Conservation (phyloP, 1,140 invertebrate species). For the Gryon sp. region DNA sequence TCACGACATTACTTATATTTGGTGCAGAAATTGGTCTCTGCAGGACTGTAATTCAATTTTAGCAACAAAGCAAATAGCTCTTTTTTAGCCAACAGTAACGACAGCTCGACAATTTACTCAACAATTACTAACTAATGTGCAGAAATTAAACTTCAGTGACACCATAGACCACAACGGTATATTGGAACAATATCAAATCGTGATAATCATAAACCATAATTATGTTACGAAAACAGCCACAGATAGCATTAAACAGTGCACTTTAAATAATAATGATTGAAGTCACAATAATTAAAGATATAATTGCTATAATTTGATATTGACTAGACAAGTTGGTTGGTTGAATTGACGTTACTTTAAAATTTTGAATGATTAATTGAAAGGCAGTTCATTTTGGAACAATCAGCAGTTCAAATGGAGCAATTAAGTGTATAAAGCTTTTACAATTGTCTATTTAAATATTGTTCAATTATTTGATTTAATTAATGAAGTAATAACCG, state of each 20-base stretch:
- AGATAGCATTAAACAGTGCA: slow-evolving; percentile 4
- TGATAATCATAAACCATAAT: slow-evolving; percentile 23
- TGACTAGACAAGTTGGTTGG: not conserved
- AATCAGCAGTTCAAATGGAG: not conserved
- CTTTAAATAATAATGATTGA: slow-evolving; percentile 15
- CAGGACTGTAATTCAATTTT: too few relatives aligned
- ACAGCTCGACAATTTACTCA: too few relatives aligned
- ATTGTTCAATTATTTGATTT: slow-evolving; percentile 4
- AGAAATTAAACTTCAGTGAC: slow-evolving; percentile 19
- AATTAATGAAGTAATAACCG: too few relatives aligned
- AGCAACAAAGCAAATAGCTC: too few relatives aligned
- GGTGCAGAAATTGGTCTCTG: too few relatives aligned
- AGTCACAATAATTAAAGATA: slow-evolving; percentile 17
- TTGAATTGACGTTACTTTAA: slow-evolving; percentile 9
- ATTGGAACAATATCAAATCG: slow-evolving; percentile 33
- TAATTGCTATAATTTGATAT: slow-evolving; percentile 21
- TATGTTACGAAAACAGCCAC: slow-evolving; percentile 8
- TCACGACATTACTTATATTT: too few relatives aligned
- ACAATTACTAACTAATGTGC: slow-evolving; percentile 3
- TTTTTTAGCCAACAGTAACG: too few relatives aligned
- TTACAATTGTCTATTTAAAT: slow-evolving; percentile 13
- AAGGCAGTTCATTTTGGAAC: too few relatives aligned
- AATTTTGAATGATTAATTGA: slow-evolving; percentile 16
- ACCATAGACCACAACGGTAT: slow-evolving; percentile 15
- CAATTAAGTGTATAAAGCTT: not conserved